phyloP scores from a whole-genome alignment of 2,888 invertebrate species.

The Nymphalis urticae region DNA sequence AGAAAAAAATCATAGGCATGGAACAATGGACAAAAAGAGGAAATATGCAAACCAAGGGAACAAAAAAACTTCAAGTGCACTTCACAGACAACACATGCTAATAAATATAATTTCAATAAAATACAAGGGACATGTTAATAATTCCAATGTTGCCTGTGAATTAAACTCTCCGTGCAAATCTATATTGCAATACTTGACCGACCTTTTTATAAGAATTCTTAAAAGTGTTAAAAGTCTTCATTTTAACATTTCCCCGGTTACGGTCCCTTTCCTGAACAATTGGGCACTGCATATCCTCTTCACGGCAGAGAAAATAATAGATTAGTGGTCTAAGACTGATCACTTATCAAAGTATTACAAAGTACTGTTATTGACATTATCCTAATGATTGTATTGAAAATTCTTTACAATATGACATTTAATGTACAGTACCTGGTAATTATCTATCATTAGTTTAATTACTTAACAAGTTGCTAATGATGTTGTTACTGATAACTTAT shows the following conservation, averaged over 20 bases:
- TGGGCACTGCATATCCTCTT: conserved; percentile 79
- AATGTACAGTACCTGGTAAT: conserved; percentile 21
- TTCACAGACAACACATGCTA: conserved; percentile 63
- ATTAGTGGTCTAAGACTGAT: conserved; percentile 38
- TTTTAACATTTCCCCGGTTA: conserved; percentile 71
- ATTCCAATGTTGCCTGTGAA: conserved; percentile 60
- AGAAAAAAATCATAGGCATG: conserved; percentile 46
- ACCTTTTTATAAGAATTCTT: conserved; percentile 77
- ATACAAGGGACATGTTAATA: not conserved
- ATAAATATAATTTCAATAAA: conserved; percentile 10
- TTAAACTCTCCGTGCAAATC: conserved; percentile 41
- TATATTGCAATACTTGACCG: conserved; percentile 55
- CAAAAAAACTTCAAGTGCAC: conserved; percentile 52
- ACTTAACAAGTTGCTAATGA: conserved; percentile 20
- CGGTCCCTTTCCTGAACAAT: conserved; percentile 69
- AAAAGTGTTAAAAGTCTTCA: conserved; percentile 74
- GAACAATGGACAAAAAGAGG: conserved; percentile 67
- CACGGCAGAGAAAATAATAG: conserved; percentile 63
- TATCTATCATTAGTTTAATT: conserved; percentile 26
- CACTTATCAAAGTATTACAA: conserved; percentile 13
- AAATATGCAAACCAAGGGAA: conserved; percentile 59
- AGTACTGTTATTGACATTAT: not conserved
- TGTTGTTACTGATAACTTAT: conserved; percentile 12
- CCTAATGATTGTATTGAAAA: conserved; percentile 18
- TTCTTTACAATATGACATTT: conserved; percentile 14